Evolutionary conservation across 1,140 invertebrate genomes (phyloP).

Genomic region (Zaprionus lachaisei): DNA sequence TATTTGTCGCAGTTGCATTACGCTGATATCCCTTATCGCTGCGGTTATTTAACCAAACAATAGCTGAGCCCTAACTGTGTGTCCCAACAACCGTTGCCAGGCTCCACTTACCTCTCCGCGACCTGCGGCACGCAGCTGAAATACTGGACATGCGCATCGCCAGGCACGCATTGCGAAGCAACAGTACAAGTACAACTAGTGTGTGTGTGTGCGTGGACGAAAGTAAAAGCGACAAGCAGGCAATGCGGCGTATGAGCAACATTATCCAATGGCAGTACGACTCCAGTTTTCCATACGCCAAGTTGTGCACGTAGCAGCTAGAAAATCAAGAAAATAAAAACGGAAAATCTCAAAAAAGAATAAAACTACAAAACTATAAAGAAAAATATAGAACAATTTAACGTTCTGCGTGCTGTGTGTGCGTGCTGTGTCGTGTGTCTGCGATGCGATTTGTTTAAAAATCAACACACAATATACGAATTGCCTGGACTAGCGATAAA

Average conservation of each 20-base stretch:
- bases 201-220: conserved; percentile 23
- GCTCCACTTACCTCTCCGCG: conserved; percentile 19
- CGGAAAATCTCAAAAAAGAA: conserved; percentile 23
- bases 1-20: background rate
- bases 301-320: conserved; percentile 57
- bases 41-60: conserved; percentile 5
- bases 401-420: conserved; percentile 47
- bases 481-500: conserved; percentile 56
- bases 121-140: conserved; percentile 40
- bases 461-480: conserved; percentile 62
- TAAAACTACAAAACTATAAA: conserved; percentile 9
- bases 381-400: conserved; percentile 25
- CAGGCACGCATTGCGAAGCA: conserved; percentile 59
- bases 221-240: conserved; percentile 47
- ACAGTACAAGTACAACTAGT: conserved; percentile 66
- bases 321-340: conserved; percentile 24
- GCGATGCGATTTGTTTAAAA: conserved; percentile 55
- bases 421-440: conserved; percentile 15
- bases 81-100: conserved; percentile 38
- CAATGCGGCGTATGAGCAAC: conserved; percentile 76
- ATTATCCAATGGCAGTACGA: conserved; percentile 64
- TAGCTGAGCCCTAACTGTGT: conserved; percentile 7
- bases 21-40: background rate
- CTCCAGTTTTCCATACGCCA: conserved; percentile 74
- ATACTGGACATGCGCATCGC: conserved; percentile 69